Conservation (phyloP, 2,888 invertebrate genomes). For the Pseudococcus jackbeardsleyi region DNA sequence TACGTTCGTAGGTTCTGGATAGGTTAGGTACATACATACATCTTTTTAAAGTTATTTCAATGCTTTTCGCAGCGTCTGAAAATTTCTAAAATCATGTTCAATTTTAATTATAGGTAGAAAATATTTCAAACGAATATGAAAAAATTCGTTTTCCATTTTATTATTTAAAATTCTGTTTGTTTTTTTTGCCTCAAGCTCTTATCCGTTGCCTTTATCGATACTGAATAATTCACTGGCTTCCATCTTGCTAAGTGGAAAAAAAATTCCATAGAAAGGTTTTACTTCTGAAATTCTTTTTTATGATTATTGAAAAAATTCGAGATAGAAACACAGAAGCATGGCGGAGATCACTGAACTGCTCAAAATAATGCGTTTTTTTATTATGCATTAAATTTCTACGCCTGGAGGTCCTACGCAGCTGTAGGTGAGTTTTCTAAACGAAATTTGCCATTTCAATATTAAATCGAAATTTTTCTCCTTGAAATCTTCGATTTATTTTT, state of each 20-base stretch:
- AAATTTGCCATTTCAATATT: neutral
- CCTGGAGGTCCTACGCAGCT: neutral
- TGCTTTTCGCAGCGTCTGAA: neutral
- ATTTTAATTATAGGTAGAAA: neutral
- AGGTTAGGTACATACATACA: neutral
- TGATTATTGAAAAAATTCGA: neutral
- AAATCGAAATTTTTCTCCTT: neutral
- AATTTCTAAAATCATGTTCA: neutral
- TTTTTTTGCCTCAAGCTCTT: neutral
- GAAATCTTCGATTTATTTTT: slow-evolving; percentile 5
- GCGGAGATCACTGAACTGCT: neutral
- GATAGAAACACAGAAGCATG: neutral
- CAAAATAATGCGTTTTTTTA: neutral
- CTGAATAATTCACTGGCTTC: no score
- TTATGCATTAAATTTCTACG: neutral
- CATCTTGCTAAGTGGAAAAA: no score
- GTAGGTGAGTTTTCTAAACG: neutral
- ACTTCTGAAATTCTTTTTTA: neutral
- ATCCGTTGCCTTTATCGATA: neutral
- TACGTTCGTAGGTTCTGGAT: neutral
- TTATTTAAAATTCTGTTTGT: neutral
- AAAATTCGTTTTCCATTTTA: neutral
- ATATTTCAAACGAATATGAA: neutral
- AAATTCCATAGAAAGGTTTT: neutral
- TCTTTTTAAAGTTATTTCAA: neutral